Evolutionary conservation across 1,140 invertebrate species (phyloP), one percentile per base, ranked within the genome.

Genomic region (Solenopsis invicta): DNA sequence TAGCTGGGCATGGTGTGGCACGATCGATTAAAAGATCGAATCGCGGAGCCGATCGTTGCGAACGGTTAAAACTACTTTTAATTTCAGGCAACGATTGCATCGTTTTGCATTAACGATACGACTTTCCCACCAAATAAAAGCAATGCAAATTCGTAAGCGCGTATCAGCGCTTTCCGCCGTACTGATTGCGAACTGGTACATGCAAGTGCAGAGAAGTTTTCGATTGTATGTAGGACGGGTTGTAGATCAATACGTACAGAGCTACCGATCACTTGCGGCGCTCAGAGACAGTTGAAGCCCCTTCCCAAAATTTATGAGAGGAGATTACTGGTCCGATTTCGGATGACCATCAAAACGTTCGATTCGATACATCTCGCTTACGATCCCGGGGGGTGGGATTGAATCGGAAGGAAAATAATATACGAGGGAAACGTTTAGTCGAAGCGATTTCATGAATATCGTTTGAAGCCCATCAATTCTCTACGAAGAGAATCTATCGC

Each of bases 161-260:
- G 34, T 69, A 69, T 9, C 21, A 69, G 29, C 4, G 29, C 4
- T 41, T 67, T 78, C 78, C 8, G 37, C 10, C 59, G 24, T 76
- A 37, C 50, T 80, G 59, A 66, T 78, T 80, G 61, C n/a, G 34
- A 87, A 84, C 66, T n/a, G 16, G 69, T 74, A 69, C 62, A 37
- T 80, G 41, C 69, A 24, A 74, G 45, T 45, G 80, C 24, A n/a
- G 54, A 61, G 54, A 84, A 84, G 80, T 84, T 84, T 84, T 84
- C 80, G 80, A 24, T 62, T 84, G 54, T 29, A 84, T 62, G 41
- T 75, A 62, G 52, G 69, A 74, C 67, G 54, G 41, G 16, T 9
- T 61, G n/a, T 84, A 74, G 48, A 84, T 84, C 69, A 84, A 84
- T 84, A 84, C 80, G 67, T 61, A 61, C 69, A 12, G 80, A 50